Evolutionary conservation across 2,888 invertebrate species (phyloP), one percentile per base, ranked within the genome.

Genomic region (Kuschelorhynchus macadamiae): DNA sequence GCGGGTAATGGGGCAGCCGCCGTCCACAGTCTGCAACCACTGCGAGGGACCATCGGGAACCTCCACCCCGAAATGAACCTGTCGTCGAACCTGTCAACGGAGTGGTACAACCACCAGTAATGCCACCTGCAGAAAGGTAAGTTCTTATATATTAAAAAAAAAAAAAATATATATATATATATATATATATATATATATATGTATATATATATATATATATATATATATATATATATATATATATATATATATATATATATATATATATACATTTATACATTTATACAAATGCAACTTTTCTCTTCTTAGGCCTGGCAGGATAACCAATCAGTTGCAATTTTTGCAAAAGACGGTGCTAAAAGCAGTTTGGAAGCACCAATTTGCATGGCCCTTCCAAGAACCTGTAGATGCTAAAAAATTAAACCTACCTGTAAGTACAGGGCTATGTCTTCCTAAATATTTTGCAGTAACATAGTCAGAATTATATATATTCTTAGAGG

Each of bases 341-440:
- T 71, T 80, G 66, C 92, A 93, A 80, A 97, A 96, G 85, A 93
- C 92, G 81, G 97, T 99, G 60, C 90, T 98, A 86, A 97, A 97
- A 85, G 93, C 96, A 78, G 92, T 99, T 74, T 96, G 95, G 95
- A 98, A 96, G 86, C 98, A 99, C 85, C 94, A 96, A 82, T 97
- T 97, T 86, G 94, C 98, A 42, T 99, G 99, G 99, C 99, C 99
- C 59, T 98, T 99, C 83, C 95, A 96, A 78, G 92, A 94, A 83
- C 99, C 99, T 59, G 99, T 99, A 69, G 98, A 99, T 85, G 94
- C 98, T 59, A 93, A 92, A 81, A 95, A 96, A 85, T 90, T 99
- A 72, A 95, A 94, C 85, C 88, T 99, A 81, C 98, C 97, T 76
- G 96, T 96, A 87, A 86, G 91, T 87, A n/a, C n/a, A n/a, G n/a